Percentiles rank a stretch among this genome's conserved stretches.
Evolutionary conservation across 2,113 vertebrate species (phyloP).

Genomic region (Condylura cristata): DNA sequence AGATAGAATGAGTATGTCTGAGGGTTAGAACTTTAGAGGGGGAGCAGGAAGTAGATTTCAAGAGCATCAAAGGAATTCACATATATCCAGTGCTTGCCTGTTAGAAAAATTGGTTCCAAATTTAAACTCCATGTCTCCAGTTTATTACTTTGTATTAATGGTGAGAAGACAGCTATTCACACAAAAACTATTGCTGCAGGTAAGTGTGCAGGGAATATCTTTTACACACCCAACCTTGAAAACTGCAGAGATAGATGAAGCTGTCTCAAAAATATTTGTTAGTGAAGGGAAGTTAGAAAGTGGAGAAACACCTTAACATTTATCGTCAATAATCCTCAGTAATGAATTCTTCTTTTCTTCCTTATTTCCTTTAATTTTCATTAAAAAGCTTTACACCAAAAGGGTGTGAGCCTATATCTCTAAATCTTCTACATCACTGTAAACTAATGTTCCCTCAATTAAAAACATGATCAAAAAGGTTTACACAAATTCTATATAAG

Average conservation of each 20-base stretch:
- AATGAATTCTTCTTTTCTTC: neutral
- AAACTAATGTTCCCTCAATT: too few relatives aligned
- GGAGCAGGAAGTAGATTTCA: neutral
- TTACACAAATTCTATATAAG: neutral
- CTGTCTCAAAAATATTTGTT: neutral
- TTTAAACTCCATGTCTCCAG: neutral
- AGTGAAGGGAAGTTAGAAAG: neutral
- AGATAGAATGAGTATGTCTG: neutral
- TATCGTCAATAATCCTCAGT: neutral
- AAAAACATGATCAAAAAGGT: neutral
- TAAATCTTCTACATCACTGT: too few relatives aligned
- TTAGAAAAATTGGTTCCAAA: neutral
- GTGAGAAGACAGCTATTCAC: conserved; percentile 31
- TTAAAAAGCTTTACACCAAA: too few relatives aligned
- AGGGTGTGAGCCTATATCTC: too few relatives aligned
- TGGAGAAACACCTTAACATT: neutral
- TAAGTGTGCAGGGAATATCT: neutral
- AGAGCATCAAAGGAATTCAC: neutral
- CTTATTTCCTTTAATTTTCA: neutral
- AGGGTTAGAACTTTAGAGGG: neutral
- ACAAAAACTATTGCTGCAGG: neutral
- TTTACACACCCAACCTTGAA: neutral
- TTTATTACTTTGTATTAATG: conserved; percentile 19
- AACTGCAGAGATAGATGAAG: neutral
- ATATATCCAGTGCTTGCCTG: neutral